Base-by-base conservation (phyloP, 2,797 vertebrate genomes). In the Meriones psammophilus region DNA sequence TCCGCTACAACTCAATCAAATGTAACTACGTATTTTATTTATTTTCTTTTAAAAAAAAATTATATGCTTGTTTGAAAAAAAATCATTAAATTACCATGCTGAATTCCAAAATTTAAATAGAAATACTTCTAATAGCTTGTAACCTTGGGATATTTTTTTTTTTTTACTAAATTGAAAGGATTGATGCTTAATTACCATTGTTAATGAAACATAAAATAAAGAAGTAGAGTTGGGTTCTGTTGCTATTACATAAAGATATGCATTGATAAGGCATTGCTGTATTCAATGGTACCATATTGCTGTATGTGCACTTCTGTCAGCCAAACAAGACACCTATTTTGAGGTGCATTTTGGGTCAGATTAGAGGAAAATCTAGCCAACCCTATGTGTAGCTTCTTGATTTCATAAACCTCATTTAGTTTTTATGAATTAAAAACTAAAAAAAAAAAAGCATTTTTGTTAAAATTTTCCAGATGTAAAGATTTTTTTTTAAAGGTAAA, bases 191-290 rank as follows among this genome's bases (percentile, higher is more conserved):
- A 83, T 71, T 95, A 88, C 7, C 3, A 81, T 42, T 84, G 12
- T 14, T 95, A 91, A 91, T 36, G 46, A 42, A 92, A 92, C 84
- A 92, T 66, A 39, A 81, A 94, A 78, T 74, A 79, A 42, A 62
- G 13, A 86, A 77, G 14, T 58, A 8, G 84, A 80, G 79, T 86
- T 83, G 4, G 83, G 54, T 50, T 30, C 20, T 22, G 58, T 0
- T 62, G 14, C 50, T 85, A 20, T 28, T 46, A 39, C 0, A 24
- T 22, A 76, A 94, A 28, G 22, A 8, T 3, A 71, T 79, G 5
- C 46, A 4, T 12, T 56, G 50, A 50, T 56, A 20, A 17, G 33
- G 30, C 2, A 5, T 9, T n/a, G 83, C 1, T 42, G 4, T 30
- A 46, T 33, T 26, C 26, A 46, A 17, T 46, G 60, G 8, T 46